Evolutionary conservation across 2,113 vertebrate genomes (phyloP).

Genomic region (Hyaena hyaena): DNA sequence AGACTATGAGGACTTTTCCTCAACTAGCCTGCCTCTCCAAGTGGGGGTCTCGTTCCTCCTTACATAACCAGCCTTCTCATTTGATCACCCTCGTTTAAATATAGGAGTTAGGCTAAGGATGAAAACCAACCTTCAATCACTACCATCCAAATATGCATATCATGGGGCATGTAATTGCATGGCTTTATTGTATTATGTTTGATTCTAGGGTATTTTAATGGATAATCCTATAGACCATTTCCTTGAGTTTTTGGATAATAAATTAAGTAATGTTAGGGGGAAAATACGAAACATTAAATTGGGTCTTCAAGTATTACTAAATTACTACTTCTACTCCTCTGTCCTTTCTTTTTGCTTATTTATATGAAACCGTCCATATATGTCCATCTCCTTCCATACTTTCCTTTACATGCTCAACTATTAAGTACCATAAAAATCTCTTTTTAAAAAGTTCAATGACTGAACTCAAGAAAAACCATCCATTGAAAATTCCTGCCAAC

Average conservation of each 20-base stretch:
- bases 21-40: background rate
- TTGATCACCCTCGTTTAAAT: background rate
- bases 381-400: background rate
- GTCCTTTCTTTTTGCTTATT: background rate
- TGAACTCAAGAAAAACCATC: background rate
- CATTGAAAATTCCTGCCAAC: background rate
- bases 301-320: background rate
- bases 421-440: background rate
- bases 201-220: background rate
- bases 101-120: background rate
- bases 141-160: background rate
- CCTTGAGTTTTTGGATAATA: background rate
- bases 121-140: background rate
- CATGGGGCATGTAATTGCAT: background rate
- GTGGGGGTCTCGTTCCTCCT: background rate
- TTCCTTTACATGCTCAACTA: background rate
- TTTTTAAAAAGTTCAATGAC: background rate
- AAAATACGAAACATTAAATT: background rate
- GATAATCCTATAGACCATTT: background rate
- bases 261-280: background rate
- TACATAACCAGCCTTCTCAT: background rate
- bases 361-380: background rate
- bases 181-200: background rate
- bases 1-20: background rate
- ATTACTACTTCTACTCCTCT: background rate